Base-by-base conservation (phyloP, 2,113 vertebrate species). In the Jacana jacana region DNA sequence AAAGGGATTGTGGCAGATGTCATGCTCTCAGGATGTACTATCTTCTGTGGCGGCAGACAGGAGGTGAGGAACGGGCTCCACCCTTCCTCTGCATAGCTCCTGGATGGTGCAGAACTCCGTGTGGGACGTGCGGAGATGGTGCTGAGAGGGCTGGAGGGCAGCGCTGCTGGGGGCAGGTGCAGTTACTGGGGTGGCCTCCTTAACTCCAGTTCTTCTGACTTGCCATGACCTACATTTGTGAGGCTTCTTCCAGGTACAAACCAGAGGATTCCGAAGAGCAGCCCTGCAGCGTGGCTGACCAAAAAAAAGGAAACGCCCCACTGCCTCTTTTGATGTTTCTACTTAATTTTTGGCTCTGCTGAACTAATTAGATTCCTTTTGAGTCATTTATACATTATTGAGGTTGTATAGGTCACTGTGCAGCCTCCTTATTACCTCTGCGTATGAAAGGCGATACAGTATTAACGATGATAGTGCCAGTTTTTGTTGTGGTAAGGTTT, bases 331-430 rank as follows among this genome's bases (percentile, higher is more conserved):
- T 92, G 86, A 93, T 95, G 81, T 93, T 84, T 66, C 70, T 58
- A 7, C 58, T 91, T 91, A 92, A 86, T 87, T 96, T 93, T 91
- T 87, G 91, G 77, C 3, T 30, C 86, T 68, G 65, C 65, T 92
- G 81, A 79, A 66, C 80, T 96, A 93, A 96, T 93, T 94, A 91
- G 83, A 42, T 91, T 58, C 13, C 54, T 86, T 94, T 85, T 92
- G 91, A 77, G 94, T 96, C 61, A 63, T 91, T 97, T 95, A 35
- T 91, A 31, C n/a, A 2, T 89, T 85, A 72, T 55, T 72, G 70
- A 92, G 88, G 73, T 82, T 69, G 40, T 66, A 48, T 39, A 69
- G 52, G 93, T 96, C 77, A 65, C 69, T 49, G 88, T 35, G 64
- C 40, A 81, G 44, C 65, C 37, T 95, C 44, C 39, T 91, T 85